Percentiles rank a stretch among this genome's conserved stretches.
Evolutionary conservation across 2,797 vertebrate species (phyloP).

Genomic region (Aphelocoma californica): DNA sequence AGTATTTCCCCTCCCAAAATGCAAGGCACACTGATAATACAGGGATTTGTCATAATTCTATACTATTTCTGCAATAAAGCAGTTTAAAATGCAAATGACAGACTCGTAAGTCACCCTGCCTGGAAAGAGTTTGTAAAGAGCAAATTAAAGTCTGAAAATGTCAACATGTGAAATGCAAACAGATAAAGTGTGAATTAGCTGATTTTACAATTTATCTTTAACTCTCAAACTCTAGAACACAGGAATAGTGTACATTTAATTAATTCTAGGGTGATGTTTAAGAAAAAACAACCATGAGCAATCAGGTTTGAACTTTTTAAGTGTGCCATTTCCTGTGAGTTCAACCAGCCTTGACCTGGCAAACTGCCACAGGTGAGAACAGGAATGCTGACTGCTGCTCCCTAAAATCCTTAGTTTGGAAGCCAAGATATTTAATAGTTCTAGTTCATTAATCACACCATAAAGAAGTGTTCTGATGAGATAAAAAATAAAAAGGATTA

Average conservation of each 20-base stretch:
- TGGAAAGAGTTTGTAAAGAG: background rate
- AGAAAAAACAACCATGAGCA: background rate
- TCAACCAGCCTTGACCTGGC: background rate
- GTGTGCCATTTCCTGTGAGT: background rate
- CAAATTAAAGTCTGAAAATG: background rate
- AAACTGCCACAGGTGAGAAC: background rate
- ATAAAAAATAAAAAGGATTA: background rate
- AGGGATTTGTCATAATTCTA: background rate
- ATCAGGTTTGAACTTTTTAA: background rate
- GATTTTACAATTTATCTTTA: background rate
- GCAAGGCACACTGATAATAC: background rate
- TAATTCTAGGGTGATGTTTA: background rate
- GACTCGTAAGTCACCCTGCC: background rate
- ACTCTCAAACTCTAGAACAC: background rate
- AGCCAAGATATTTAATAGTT: background rate
- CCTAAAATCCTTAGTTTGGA: background rate
- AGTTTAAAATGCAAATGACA: background rate
- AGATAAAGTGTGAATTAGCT: background rate
- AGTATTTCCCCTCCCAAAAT: fast-evolving
- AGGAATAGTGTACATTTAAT: background rate
- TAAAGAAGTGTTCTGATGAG: background rate
- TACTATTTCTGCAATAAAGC: background rate
- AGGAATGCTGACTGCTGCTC: background rate
- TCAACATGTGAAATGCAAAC: background rate
- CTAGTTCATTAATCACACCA: background rate